These are phyloP conservation scores for Seira ritae DNA, from an alignment of 2,888 invertebrate species.

Conservation along the genomic window DNA sequence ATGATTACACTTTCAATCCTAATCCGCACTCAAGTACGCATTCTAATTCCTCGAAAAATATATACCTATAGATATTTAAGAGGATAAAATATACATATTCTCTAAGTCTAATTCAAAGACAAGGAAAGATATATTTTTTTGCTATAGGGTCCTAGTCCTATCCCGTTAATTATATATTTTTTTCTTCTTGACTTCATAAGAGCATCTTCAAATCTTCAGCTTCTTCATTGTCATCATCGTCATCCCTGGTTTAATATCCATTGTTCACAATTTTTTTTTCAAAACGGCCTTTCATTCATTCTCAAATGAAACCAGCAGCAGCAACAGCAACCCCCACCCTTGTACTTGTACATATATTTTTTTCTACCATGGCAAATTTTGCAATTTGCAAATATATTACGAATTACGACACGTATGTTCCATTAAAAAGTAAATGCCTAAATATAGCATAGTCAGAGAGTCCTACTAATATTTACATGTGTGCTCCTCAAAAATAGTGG, in stretches of 20 bases:
- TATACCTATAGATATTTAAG: background rate
- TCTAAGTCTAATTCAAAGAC: background rate
- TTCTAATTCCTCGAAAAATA: background rate
- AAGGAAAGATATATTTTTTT: constrained; percentile 5
- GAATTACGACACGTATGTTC: background rate
- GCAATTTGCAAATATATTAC: background rate
- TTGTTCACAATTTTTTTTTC: background rate
- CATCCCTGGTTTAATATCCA: background rate
- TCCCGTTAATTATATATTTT: constrained; percentile 18
- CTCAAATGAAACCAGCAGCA: no score
- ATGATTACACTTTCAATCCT: constrained; percentile 35
- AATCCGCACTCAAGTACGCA: constrained; percentile 57
- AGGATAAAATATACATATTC: background rate
- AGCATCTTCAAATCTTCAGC: background rate
- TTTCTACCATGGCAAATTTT: background rate
- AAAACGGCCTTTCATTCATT: constrained; percentile 5
- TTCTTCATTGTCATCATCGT: background rate
- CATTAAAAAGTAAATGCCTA: constrained; percentile 15
- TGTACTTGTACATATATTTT: background rate
- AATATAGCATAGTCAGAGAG: no score
- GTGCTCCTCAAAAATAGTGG: background rate
- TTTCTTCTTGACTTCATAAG: constrained; percentile 10
- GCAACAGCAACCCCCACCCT: no score
- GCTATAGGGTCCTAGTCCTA: background rate
- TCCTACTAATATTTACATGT: background rate